A percentile compares a stretch with the other conserved stretches of the same genome.
phyloP scores from a whole-genome alignment of 2,888 invertebrate genomes.

The Loripinus fragilis region DNA sequence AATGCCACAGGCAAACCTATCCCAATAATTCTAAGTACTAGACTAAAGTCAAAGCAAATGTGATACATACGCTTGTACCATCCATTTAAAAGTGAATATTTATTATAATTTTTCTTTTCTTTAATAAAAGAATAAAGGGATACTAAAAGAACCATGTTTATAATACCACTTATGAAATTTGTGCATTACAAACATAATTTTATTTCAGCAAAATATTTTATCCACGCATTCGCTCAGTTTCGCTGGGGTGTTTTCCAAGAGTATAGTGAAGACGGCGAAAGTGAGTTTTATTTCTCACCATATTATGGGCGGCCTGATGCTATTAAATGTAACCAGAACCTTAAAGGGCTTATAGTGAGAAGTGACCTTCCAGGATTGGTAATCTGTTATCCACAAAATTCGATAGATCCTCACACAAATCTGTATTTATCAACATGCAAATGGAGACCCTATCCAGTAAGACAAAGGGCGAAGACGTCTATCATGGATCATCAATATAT shows the following conservation, averaged over 20 bases:
- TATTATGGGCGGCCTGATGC: conserved; percentile 62
- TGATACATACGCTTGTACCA: too few species aligned
- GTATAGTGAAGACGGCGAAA: conserved; percentile 69
- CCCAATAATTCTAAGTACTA: too few species aligned
- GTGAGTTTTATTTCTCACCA: conserved; percentile 72
- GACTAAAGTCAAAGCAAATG: too few species aligned
- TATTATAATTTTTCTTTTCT: too few species aligned
- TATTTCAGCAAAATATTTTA: conserved; percentile 67
- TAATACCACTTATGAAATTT: too few species aligned
- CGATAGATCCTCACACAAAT: conserved; percentile 60
- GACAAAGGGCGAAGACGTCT: conserved; percentile 62
- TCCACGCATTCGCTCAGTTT: conserved; percentile 77
- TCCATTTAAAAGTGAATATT: too few species aligned
- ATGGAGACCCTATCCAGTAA: conserved; percentile 66
- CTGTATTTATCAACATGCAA: conserved; percentile 64
- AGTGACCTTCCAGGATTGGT: conserved; percentile 32
- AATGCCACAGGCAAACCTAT: too few species aligned
- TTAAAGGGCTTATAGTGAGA: conserved; percentile 58
- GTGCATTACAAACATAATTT: too few species aligned
- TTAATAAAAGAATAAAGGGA: too few species aligned
- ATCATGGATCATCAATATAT: conserved; percentile 70
- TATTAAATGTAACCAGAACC: conserved; percentile 63
- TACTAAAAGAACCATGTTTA: too few species aligned
- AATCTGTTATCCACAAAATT: conserved; percentile 42
- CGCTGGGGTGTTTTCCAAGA: conserved; percentile 77